Evolutionary conservation across 2,113 vertebrate genomes (phyloP).

Genomic region (Apteryx mantelli): DNA sequence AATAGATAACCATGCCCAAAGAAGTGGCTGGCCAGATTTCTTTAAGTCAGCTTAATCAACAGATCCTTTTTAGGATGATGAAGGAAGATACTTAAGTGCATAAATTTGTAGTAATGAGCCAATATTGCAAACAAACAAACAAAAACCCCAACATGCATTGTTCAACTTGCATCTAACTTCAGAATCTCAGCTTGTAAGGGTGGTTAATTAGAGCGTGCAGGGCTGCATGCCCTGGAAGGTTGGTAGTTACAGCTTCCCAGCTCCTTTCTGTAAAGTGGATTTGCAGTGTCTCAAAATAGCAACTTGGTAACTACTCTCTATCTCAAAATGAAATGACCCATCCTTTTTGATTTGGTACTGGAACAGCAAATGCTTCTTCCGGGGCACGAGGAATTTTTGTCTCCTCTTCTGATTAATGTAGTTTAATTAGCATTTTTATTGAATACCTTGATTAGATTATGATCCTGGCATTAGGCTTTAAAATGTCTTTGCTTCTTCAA

Average conservation of each 20-base stretch:
- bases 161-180: not conserved
- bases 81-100: not conserved
- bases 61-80: not conserved
- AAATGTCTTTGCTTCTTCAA: not conserved
- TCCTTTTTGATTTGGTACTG: not conserved
- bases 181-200: rapidly evolving
- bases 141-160: not conserved
- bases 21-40: not conserved
- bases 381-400: not conserved
- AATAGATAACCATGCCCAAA: not conserved
- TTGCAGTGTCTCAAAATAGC: not conserved
- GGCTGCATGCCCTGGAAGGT: rapidly evolving
- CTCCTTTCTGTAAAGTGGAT: not conserved
- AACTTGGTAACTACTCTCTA: not conserved
- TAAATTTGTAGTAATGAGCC: not conserved
- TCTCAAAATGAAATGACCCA: not conserved
- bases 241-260: not conserved
- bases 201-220: not conserved
- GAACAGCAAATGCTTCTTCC: not conserved
- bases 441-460: not conserved
- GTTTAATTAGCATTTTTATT: not conserved
- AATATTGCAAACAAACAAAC: not conserved
- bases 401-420: not conserved
- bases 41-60: not conserved
- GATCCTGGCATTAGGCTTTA: not conserved